These are phyloP conservation scores for Cordilura impudica DNA, from an alignment of 2,888 invertebrate genomes.

Conservation along the genomic window DNA sequence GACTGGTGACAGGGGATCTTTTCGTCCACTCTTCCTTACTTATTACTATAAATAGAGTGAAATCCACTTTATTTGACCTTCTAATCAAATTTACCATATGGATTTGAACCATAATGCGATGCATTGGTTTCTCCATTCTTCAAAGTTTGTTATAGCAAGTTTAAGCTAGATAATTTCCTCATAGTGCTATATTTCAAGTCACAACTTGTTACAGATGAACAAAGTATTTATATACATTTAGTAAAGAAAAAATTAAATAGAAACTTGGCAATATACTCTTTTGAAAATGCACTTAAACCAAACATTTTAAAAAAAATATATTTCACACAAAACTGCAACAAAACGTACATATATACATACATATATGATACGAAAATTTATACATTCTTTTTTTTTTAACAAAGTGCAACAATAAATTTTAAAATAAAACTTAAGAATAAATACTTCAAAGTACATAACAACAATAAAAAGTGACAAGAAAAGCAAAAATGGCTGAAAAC, in stretches of 20 bases:
- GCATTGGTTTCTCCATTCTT: no score
- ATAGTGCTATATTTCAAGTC: constrained; percentile 16
- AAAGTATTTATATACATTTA: not conserved
- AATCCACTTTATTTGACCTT: no score
- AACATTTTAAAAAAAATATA: constrained; percentile 31
- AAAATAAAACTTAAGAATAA: constrained; percentile 39
- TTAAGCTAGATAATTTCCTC: no score
- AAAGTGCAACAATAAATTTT: constrained; percentile 58
- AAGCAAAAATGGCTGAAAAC: constrained; percentile 25
- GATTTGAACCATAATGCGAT: no score
- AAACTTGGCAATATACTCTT: constrained; percentile 43
- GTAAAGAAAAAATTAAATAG: not conserved
- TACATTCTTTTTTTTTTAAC: constrained; percentile 10
- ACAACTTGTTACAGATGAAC: not conserved
- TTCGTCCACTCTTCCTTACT: no score
- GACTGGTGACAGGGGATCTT: no score
- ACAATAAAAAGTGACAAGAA: constrained; percentile 1
- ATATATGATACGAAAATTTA: constrained; percentile 1
- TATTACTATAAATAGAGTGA: no score
- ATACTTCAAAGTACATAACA: constrained; percentile 33
- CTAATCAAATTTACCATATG: no score
- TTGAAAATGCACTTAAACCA: constrained; percentile 48
- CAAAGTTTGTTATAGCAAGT: no score
- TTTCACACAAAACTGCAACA: constrained; percentile 33
- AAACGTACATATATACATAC: constrained; percentile 25